These are phyloP conservation scores for Baccha elongata DNA, from an alignment of 2,888 invertebrate species.

Conservation along the genomic window DNA sequence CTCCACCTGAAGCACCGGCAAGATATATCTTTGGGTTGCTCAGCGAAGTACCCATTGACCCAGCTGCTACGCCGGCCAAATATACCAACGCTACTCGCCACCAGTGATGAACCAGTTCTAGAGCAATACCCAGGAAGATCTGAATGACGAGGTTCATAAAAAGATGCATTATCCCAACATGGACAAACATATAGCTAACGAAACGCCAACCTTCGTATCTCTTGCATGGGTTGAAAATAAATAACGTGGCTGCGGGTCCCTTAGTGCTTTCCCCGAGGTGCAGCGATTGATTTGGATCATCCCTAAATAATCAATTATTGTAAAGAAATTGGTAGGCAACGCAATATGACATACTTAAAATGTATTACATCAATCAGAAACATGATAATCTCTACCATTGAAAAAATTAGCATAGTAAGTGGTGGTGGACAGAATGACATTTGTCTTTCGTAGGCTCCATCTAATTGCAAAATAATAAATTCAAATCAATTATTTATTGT, in stretches of 20 bases:
- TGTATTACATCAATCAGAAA: conserved; percentile 83
- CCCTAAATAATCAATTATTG: conserved; percentile 74
- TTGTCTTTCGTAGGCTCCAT: conserved; percentile 93
- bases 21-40: conserved; percentile 90
- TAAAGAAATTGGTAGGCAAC: not conserved
- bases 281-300: conserved; percentile 80
- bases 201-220: conserved; percentile 96
- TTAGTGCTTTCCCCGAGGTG: conserved; percentile 83
- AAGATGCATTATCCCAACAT: conserved; percentile 94
- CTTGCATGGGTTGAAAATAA: conserved; percentile 94
- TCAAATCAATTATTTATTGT: not conserved
- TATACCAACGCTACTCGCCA: conserved; percentile 95
- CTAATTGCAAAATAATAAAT: conserved; percentile 85
- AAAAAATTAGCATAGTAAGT: conserved; percentile 94
- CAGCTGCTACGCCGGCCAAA: conserved; percentile 92
- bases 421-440: conserved; percentile 97
- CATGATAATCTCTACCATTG: conserved; percentile 91
- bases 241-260: conserved; percentile 90
- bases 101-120: conserved; percentile 98
- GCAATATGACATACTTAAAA: conserved; percentile 79
- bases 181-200: conserved; percentile 97
- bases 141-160: conserved; percentile 96
- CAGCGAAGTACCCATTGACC: conserved; percentile 91
- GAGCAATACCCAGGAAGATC: conserved; percentile 94
- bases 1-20: conserved; percentile 97